Conservation (phyloP, 2,888 invertebrate genomes). For the Synanthedon myopaeformis region DNA sequence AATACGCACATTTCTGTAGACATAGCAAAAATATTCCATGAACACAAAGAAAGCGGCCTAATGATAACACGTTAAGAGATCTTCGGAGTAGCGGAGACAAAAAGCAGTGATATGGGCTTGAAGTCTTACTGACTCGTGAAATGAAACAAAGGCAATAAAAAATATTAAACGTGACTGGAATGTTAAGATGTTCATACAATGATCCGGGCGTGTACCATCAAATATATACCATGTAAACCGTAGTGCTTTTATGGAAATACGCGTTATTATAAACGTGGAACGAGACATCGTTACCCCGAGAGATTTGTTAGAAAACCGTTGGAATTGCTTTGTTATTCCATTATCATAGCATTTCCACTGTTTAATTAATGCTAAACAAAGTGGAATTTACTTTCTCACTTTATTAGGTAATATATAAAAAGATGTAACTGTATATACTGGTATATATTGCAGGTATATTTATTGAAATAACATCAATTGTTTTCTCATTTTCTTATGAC, state of each 20-base stretch:
- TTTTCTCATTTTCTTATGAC: too few relatives aligned
- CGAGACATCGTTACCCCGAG: conserved; percentile 20
- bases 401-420: too few relatives aligned
- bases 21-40: too few relatives aligned
- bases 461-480: too few relatives aligned
- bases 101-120: conserved; percentile 41
- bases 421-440: too few relatives aligned
- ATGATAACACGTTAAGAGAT: conserved; percentile 16
- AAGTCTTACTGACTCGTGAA: conserved; percentile 55
- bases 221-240: conserved; percentile 39
- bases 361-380: conserved; percentile 10
- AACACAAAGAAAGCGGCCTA: too few relatives aligned
- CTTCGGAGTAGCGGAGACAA: conserved; percentile 24
- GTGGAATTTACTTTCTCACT: too few relatives aligned
- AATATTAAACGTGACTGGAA: conserved; percentile 67
- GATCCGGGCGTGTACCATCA: conserved; percentile 33
- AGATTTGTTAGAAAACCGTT: conserved; percentile 25
- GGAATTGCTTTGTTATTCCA: conserved; percentile 14
- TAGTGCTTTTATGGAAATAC: conserved; percentile 43
- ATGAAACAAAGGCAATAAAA: conserved; percentile 67
- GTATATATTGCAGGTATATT: too few relatives aligned
- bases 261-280: conserved; percentile 34
- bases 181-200: conserved; percentile 50
- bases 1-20: too few relatives aligned
- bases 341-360: conserved; percentile 4